Conservation (phyloP, 2,888 invertebrate species). For the Drosophila stalkeri region DNA sequence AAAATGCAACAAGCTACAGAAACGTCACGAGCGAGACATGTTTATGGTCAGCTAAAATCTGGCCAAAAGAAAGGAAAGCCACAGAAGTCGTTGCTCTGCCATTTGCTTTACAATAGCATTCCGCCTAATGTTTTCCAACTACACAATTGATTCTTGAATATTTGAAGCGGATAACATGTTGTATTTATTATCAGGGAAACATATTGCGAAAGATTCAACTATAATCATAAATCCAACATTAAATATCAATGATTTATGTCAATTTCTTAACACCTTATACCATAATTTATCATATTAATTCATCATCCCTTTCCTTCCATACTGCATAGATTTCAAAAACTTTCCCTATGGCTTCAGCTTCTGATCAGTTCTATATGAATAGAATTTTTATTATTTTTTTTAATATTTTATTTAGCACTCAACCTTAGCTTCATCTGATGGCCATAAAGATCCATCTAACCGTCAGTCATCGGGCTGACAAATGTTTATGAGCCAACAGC, state of each 20-base stretch:
- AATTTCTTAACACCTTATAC: neutral
- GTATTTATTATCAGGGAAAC: neutral
- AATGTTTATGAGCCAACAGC: constrained; percentile 40
- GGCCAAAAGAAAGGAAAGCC: neutral
- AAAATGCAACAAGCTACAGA: constrained; percentile 2
- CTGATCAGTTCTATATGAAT: constrained; percentile 2
- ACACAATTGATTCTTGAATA: neutral
- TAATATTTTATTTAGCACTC: constrained; percentile 1
- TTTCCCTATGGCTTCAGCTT: neutral
- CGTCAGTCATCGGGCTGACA: constrained; percentile 20
- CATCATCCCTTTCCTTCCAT: neutral
- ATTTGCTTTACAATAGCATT: neutral
- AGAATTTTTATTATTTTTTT: neutral
- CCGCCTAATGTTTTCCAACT: neutral
- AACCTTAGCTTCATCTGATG: constrained; percentile 6
- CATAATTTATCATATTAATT: neutral
- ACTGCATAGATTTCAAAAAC: neutral
- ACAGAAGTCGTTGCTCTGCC: neutral
- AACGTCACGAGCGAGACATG: constrained; percentile 17
- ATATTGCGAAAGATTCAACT: no score
- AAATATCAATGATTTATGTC: neutral
- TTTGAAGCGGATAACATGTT: neutral
- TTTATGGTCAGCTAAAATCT: neutral
- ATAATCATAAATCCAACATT: neutral
- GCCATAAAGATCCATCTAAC: constrained; percentile 30